These are phyloP conservation scores for Pyrocephalus nanus DNA, from an alignment of 2,797 vertebrate genomes.

Conservation along the genomic window DNA sequence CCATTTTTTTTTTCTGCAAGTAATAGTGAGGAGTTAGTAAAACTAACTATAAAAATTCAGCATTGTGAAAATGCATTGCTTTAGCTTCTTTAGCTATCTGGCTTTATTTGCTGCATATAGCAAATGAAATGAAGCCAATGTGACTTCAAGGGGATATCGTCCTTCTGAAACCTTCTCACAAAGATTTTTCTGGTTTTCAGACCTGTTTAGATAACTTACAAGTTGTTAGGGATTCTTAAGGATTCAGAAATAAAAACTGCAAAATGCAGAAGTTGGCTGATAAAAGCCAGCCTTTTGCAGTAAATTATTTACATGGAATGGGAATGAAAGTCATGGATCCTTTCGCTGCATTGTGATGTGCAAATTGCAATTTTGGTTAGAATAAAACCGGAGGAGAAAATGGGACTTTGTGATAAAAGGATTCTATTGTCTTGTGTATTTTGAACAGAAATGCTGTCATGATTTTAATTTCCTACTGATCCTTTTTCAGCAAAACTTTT, in stretches of 20 bases:
- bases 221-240: slow-evolving; percentile 30
- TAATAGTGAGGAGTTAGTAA: not conserved
- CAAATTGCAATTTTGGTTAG: slow-evolving; percentile 49
- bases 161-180: slow-evolving; percentile 6
- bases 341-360: slow-evolving; percentile 45
- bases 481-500: slow-evolving; percentile 54
- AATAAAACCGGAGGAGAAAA: slow-evolving; percentile 39
- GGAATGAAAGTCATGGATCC: slow-evolving; percentile 27
- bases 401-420: slow-evolving; percentile 44
- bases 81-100: not conserved
- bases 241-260: not conserved
- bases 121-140: not conserved
- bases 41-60: not conserved
- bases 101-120: not conserved
- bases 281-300: slow-evolving; percentile 35
- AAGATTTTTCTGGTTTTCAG: slow-evolving; percentile 12
- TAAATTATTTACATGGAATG: slow-evolving; percentile 40
- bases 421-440: slow-evolving; percentile 45
- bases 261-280: not conserved
- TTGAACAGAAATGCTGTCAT: slow-evolving; percentile 50
- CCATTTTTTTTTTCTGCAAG: not conserved
- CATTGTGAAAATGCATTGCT: not conserved
- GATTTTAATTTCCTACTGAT: slow-evolving; percentile 60
- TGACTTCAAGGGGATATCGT: not conserved
- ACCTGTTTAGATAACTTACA: slow-evolving; percentile 59